These are phyloP conservation scores for Corapipo altera DNA, from an alignment of 2,113 vertebrate species.

Conservation along the genomic window DNA sequence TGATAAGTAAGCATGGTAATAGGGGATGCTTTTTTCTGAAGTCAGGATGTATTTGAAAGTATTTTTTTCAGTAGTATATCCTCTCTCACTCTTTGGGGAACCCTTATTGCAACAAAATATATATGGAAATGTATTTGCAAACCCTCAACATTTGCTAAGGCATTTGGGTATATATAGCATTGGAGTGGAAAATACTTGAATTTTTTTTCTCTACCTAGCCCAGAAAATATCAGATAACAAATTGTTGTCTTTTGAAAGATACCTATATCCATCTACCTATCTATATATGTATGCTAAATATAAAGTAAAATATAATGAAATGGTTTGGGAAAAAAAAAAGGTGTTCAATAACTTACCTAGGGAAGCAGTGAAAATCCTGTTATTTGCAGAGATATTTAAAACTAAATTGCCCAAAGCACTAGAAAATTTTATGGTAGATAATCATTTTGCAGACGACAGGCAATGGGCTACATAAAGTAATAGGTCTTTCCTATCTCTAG, in stretches of 20 bases:
- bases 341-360: neutral
- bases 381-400: slow-evolving; percentile 13
- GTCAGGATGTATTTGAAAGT: neutral
- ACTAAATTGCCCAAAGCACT: neutral
- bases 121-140: neutral
- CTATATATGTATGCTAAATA: neutral
- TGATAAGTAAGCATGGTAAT: neutral
- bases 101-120: neutral
- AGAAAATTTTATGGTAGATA: neutral
- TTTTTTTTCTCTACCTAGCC: neutral
- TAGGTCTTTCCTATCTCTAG: neutral
- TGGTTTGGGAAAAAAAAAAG: neutral
- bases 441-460: neutral
- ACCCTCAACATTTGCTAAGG: neutral
- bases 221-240: neutral
- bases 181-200: neutral
- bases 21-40: neutral
- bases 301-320: neutral
- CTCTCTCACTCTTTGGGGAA: neutral
- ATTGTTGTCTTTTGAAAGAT: neutral
- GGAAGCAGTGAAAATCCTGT: neutral
- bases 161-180: neutral
- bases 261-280: neutral
- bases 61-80: neutral
- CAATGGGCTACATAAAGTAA: neutral